Evolutionary conservation across 2,113 vertebrate genomes (phyloP), one percentile per base, ranked within the genome.

Genomic region (Cheilinus undulatus): DNA sequence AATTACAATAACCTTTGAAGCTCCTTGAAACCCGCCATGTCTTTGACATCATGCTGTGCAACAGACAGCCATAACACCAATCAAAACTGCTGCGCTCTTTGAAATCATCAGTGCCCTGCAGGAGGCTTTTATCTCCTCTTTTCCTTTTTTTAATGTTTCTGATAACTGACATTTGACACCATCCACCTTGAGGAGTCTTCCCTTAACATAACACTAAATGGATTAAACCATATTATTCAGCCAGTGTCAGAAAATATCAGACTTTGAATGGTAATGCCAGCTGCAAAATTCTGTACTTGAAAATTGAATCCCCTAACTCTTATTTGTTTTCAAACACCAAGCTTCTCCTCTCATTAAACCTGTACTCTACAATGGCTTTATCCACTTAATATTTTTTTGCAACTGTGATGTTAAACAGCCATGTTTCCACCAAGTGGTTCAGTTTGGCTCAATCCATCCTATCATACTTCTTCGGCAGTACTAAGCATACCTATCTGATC

Each of bases 1-100:
- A 90, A 92, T 88, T 87, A 84, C 63, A 90, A 88, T 76, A 80
- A 82, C 77, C 85, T 93, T 92, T 92, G 88, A 92, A 89, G 87
- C 78, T 81, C 63, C 74, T 74, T 79, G 58, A 82, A 82, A 81
- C 66, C 54, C 52, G 22, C 65, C 2, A 67, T 76, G 82, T 78
- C 71, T 88, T 87, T 89, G 69, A 85, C 86, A 69, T 30, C 63
- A 36, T 51, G 62, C 85, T 73, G 75, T n/a, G 76, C 49, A n/a
- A 30, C 62, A 73, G 53, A 75, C 48, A 79, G 70, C 75, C 15
- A 2, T 56, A 53, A 76, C 57, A 70, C 59, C 67, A 76, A 77
- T 86, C 54, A 57, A 26, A 82, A 79, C 53, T 82, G 76, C 66
- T 15, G 61, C 71, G n/a, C 60, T 46, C 84, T 86, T 83, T 83